These are phyloP conservation scores for Platypus cylindrus DNA, from an alignment of 2,888 invertebrate species.

Conservation along the genomic window DNA sequence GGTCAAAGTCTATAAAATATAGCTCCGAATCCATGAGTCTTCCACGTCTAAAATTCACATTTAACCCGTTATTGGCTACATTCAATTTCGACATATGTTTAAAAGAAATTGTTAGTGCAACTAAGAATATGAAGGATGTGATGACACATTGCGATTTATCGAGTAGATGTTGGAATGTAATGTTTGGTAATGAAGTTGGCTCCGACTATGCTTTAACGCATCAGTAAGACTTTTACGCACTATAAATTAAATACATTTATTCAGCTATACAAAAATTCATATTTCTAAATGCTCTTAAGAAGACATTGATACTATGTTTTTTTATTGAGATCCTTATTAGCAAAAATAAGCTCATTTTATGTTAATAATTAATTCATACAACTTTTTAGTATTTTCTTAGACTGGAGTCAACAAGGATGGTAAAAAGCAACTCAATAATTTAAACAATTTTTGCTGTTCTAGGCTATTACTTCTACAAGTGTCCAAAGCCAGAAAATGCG, in stretches of 20 bases:
- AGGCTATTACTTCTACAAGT: conserved; percentile 21
- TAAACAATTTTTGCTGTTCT: conserved; percentile 7
- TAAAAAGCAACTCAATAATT: not conserved
- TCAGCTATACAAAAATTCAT: too few relatives aligned
- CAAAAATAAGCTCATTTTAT: too few relatives aligned
- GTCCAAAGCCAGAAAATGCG: conserved; percentile 19
- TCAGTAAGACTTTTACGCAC: conserved; percentile 15
- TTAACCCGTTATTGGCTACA: not conserved
- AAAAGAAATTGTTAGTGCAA: conserved; percentile 16
- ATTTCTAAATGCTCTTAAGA: not conserved
- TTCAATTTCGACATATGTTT: conserved; percentile 18
- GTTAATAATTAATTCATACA: not conserved
- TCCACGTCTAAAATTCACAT: conserved; percentile 6
- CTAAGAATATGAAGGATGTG: conserved; percentile 3
- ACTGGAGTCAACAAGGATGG: not conserved
- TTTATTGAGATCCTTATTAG: too few relatives aligned
- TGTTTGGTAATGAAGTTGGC: conserved; percentile 12
- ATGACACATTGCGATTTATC: conserved; percentile 14
- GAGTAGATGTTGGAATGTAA: conserved; percentile 16
- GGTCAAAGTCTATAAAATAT: conserved; percentile 19
- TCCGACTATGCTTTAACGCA: conserved; percentile 20
- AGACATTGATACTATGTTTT: not conserved
- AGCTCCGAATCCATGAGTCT: conserved; percentile 11
- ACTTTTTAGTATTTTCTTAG: not conserved
- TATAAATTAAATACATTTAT: not conserved